Conservation (phyloP, 2,113 vertebrate genomes). For the Dendropsophus ebraccatus region DNA sequence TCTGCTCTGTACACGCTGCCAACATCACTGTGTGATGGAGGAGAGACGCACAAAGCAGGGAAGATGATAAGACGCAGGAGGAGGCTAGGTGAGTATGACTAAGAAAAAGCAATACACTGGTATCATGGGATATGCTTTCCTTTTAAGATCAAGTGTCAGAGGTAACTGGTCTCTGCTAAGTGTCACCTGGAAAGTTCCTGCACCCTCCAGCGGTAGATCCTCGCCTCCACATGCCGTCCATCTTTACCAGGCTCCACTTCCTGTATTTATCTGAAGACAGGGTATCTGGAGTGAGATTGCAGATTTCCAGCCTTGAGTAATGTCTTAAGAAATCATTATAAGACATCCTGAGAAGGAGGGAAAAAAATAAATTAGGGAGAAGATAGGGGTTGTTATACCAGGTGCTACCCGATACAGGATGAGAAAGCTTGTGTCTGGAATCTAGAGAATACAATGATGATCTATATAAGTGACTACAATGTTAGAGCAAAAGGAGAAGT, state of each 20-base stretch:
- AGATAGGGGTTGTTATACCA: too few species aligned
- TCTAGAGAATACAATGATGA: neutral
- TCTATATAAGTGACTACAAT: too few species aligned
- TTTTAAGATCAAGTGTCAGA: too few species aligned
- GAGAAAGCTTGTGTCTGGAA: neutral
- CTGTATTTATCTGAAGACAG: conserved; percentile 80
- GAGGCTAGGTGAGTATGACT: too few species aligned
- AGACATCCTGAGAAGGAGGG: conserved; percentile 83
- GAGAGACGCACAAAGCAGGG: too few species aligned
- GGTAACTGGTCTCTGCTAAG: neutral
- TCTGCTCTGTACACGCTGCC: too few species aligned
- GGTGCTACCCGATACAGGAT: neutral
- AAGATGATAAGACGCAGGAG: too few species aligned
- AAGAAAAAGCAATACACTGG: too few species aligned
- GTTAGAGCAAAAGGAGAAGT: too few species aligned
- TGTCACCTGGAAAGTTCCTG: conserved; percentile 85
- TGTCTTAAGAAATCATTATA: conserved; percentile 84
- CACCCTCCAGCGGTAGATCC: conserved; percentile 94
- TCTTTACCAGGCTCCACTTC: conserved; percentile 89
- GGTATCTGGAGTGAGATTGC: conserved; percentile 92
- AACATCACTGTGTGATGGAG: too few species aligned
- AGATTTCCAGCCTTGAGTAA: conserved; percentile 92
- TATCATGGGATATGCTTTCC: too few species aligned
- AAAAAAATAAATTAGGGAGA: neutral
- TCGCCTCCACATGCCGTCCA: conserved; percentile 86